Conservation (phyloP, 2,888 invertebrate genomes). For the Phyto melanocephala region DNA sequence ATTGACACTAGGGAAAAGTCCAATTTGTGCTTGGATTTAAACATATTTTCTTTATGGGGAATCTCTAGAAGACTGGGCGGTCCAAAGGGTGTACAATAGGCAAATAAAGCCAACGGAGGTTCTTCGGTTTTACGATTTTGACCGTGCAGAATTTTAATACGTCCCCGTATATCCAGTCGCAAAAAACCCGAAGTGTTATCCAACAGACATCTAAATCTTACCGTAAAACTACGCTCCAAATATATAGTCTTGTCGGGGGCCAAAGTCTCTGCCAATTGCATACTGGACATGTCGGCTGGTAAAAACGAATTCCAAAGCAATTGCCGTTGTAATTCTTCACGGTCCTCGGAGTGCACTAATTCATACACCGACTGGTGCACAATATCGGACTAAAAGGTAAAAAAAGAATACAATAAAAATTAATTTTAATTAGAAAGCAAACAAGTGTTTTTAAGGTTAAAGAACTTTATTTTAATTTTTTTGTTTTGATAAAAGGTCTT, state of each 20-base stretch:
- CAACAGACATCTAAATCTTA: slow-evolving; percentile 97
- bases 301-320: slow-evolving; percentile 96
- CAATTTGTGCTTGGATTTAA: slow-evolving; percentile 99
- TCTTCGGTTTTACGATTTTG: slow-evolving; percentile 97
- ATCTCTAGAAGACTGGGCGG: slow-evolving; percentile 98
- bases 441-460: slow-evolving; percentile 32
- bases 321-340: slow-evolving; percentile 97
- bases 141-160: slow-evolving; percentile 96
- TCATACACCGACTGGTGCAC: slow-evolving; percentile 99
- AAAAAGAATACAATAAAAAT: background rate
- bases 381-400: slow-evolving; percentile 93
- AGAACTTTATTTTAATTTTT: slow-evolving; percentile 16
- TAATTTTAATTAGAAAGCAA: background rate
- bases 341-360: slow-evolving; percentile 98
- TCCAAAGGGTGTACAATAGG: slow-evolving; percentile 99
- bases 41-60: slow-evolving; percentile 99
- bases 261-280: slow-evolving; percentile 92
- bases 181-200: slow-evolving; percentile 99
- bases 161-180: slow-evolving; percentile 97
- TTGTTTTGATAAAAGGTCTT: background rate
- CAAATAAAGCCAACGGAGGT: slow-evolving; percentile 96
- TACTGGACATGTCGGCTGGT: slow-evolving; percentile 81
- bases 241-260: slow-evolving; percentile 93
- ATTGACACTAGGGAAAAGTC: slow-evolving; percentile 97
- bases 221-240: slow-evolving; percentile 97